Evolutionary conservation across 1,140 invertebrate species (phyloP), one percentile per base, ranked within the genome.

Genomic region (Bradysia coprophila): DNA sequence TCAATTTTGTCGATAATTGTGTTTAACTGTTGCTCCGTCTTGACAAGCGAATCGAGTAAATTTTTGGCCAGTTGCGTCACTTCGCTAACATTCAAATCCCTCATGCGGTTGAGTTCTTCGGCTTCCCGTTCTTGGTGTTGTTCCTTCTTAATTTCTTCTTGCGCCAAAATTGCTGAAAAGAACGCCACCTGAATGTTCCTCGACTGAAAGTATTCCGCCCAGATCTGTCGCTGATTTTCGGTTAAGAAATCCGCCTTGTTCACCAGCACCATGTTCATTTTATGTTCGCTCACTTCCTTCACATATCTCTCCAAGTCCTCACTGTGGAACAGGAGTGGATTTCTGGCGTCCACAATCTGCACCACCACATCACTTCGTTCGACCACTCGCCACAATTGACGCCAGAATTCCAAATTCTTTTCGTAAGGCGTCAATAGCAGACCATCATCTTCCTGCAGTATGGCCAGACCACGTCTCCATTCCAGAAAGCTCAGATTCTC

Each of bases 161-260:
- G 65, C 19, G 68, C 71, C 34, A 68, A 43, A 3, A 66, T 62
- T 3, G 88, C 88, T 13, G 86, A 94, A 62, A 87, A 96, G 57
- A 95, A 96, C 4, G 78, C 77, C 2, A 80, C 73, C 28, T 59
- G 63, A 4, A 91, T 63, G 22, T 71, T 68, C 45, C 69, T 57
- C 40, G 73, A 59, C 38, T 72, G 66, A 57, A 98, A 98, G 65
- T 94, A 96, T 36, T 82, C 65, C 0, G 81, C 76, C 95, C 95
- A 99, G 21, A 59, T 60, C 51, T 79, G 57, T 45, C 94, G 69
- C 55, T 97, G 92, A 48, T 74, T 57, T 36, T 73, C 64, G 1
- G 77, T 90, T 2, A 98, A 68, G 51, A 90, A 81, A 62, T 99
- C 96, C n/a, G 93, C 81, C 62, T 99, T 99, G 61, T 99, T 99